Evolutionary conservation across 2,888 invertebrate genomes (phyloP).

Genomic region (Agrochola macilenta): DNA sequence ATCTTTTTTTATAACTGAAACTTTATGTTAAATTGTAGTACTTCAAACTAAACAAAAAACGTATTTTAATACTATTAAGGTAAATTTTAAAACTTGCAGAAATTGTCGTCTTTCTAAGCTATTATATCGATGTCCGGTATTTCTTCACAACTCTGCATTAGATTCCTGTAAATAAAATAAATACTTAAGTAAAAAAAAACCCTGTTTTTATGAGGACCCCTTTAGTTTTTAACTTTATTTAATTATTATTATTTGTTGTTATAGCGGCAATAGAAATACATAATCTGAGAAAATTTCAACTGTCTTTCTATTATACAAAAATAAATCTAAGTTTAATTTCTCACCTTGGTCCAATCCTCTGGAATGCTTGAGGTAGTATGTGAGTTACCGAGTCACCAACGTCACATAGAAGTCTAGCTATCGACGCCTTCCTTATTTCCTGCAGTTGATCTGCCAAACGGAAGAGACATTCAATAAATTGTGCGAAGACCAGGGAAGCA

Average conservation of each 20-base stretch:
- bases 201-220: no score
- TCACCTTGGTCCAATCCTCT: constrained; percentile 29
- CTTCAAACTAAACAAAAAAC: no score
- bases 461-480: not conserved
- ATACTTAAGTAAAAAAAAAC: no score
- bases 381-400: constrained; percentile 37
- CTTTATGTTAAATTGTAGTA: no score
- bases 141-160: constrained; percentile 12
- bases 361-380: constrained; percentile 25
- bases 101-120: constrained; percentile 23
- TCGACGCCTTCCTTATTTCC: constrained; percentile 29
- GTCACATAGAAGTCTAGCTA: constrained; percentile 33
- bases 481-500: not conserved
- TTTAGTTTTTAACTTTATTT: no score
- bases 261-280: no score
- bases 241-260: no score
- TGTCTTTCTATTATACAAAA: no score
- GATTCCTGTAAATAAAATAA: constrained; percentile 22
- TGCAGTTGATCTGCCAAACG: constrained; percentile 29
- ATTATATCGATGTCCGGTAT: constrained; percentile 22
- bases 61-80: no score
- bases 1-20: no score
- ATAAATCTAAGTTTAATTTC: no score
- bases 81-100: not conserved
- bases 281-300: no score